These are phyloP conservation scores for Labia minor DNA, from an alignment of 2,888 invertebrate species.

Conservation along the genomic window DNA sequence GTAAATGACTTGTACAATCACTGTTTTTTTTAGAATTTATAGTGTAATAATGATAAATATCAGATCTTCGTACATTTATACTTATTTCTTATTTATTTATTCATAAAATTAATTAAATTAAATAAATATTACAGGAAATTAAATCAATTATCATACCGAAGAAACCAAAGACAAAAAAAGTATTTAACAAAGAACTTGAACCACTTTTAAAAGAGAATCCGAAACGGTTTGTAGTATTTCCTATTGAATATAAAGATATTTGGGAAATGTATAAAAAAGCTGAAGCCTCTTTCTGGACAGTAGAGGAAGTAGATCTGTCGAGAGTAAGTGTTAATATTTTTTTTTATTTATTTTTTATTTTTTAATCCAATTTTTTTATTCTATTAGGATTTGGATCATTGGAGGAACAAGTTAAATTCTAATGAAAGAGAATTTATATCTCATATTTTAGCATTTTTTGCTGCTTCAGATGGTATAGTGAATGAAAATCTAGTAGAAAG, in stretches of 20 bases:
- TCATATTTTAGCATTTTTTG: constrained; percentile 96
- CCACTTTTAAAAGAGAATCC: constrained; percentile 88
- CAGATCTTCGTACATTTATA: too few species aligned
- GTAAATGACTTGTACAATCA: too few species aligned
- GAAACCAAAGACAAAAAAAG: not conserved
- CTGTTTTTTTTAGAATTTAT: too few species aligned
- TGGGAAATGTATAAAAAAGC: constrained; percentile 99
- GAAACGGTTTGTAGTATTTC: constrained; percentile 85
- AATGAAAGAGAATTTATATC: constrained; percentile 91
- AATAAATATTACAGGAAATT: too few species aligned
- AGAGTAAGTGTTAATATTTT: constrained; percentile 49
- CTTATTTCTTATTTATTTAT: too few species aligned
- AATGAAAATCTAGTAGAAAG: constrained; percentile 97
- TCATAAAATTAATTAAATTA: too few species aligned
- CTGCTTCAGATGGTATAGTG: constrained; percentile 98
- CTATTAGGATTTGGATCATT: constrained; percentile 67
- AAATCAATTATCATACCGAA: too few species aligned
- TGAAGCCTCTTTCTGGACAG: constrained; percentile 98
- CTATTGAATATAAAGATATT: constrained; percentile 71
- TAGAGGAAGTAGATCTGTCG: constrained; percentile 92
- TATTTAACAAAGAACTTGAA: constrained; percentile 62
- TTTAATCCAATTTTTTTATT: constrained; percentile 20
- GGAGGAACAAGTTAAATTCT: constrained; percentile 65
- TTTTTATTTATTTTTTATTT: not conserved
- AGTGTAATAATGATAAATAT: too few species aligned